Conservation (phyloP, 1,140 invertebrate genomes). For the Aphaenogaster ashmeadi region DNA sequence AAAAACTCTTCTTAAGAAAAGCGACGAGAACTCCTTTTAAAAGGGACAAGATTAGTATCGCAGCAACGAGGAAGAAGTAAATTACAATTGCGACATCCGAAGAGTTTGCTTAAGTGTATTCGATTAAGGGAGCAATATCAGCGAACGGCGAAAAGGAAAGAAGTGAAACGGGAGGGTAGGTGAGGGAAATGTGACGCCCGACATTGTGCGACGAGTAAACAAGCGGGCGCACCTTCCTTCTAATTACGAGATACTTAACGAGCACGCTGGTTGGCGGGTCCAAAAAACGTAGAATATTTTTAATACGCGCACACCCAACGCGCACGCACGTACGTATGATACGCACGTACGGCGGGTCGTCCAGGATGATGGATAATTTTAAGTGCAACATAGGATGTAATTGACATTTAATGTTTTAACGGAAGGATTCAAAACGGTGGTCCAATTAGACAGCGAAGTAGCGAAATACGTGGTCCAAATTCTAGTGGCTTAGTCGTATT, state of each 20-base stretch:
- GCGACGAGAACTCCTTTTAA: not conserved
- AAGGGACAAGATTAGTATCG: slow-evolving; percentile 27
- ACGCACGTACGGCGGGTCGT: slow-evolving; percentile 23
- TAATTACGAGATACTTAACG: slow-evolving; percentile 78
- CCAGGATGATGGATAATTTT: slow-evolving; percentile 58
- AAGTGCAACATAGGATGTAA: slow-evolving; percentile 64
- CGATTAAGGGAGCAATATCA: slow-evolving; percentile 69
- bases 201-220: slow-evolving; percentile 37
- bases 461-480: slow-evolving; percentile 45
- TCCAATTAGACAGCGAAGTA: slow-evolving; percentile 48
- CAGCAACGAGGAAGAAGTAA: slow-evolving; percentile 3
- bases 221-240: slow-evolving; percentile 65
- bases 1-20: not conserved
- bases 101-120: slow-evolving; percentile 65
- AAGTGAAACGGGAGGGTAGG: not conserved
- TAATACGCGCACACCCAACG: slow-evolving; percentile 65
- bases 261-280: slow-evolving; percentile 87
- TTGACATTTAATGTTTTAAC: slow-evolving; percentile 60
- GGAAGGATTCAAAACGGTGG: slow-evolving; percentile 11
- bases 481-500: slow-evolving; percentile 44
- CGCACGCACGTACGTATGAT: not conserved
- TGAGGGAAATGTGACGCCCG: slow-evolving; percentile 63
- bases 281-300: slow-evolving; percentile 86
- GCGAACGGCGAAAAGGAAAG: not conserved
- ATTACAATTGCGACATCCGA: slow-evolving; percentile 41